These are phyloP conservation scores for Clitarchus hookeri DNA, from an alignment of 2,888 invertebrate species.

Conservation along the genomic window DNA sequence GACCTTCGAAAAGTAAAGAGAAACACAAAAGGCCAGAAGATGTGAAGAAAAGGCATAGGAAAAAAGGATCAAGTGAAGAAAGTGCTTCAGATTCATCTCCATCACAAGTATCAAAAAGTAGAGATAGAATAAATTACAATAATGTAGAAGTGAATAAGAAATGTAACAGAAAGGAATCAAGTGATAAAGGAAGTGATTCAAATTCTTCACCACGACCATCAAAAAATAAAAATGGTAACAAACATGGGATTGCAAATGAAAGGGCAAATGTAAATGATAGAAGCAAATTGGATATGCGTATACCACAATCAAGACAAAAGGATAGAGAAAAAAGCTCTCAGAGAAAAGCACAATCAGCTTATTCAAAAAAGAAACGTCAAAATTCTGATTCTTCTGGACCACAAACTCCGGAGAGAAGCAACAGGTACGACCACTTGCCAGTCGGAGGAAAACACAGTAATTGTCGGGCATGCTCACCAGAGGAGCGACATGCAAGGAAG, in stretches of 20 bases:
- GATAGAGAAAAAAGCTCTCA: no score
- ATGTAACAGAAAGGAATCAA: neutral
- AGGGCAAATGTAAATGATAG: no score
- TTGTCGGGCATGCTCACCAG: no score
- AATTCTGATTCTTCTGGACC: slow-evolving; percentile 16
- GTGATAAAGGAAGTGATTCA: neutral
- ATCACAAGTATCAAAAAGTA: neutral
- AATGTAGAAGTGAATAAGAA: neutral
- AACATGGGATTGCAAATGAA: no score
- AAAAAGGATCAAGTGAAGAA: neutral
- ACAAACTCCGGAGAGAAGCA: neutral
- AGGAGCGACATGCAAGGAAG: no score
- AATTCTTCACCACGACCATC: no score
- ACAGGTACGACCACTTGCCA: neutral
- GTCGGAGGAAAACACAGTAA: no score
- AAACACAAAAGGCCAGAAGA: neutral
- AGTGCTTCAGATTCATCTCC: slow-evolving; percentile 20
- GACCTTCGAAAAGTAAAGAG: neutral
- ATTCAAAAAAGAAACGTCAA: neutral
- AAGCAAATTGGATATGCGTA: neutral
- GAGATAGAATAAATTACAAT: neutral
- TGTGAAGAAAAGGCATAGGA: neutral
- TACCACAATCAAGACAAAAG: no score
- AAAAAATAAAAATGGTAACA: no score
- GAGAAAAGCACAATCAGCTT: neutral